Evolutionary conservation across 2,888 invertebrate genomes (phyloP), one percentile per base, ranked within the genome.

Genomic region (Scaptomyza caliginosa): DNA sequence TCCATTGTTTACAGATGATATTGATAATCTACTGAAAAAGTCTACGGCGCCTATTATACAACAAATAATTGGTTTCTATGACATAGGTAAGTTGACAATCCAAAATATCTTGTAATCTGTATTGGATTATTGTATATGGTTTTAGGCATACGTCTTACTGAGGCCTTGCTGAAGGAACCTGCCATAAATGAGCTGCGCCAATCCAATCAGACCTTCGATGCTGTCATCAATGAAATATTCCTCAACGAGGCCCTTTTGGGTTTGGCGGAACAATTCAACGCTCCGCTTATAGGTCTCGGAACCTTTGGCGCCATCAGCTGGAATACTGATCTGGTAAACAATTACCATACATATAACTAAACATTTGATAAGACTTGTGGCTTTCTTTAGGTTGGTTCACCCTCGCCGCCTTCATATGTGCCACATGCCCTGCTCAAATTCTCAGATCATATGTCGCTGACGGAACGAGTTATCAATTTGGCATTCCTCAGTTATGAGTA

Each of bases 201-300:
- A 4, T 91, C 91, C 0, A 89, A 92, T 42, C 82, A 88, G 40
- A 88, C 86, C 2, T 92, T 89, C 30, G 92, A 92, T 67, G 83
- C 91, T 0, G 88, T 92, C 4, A 86, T 92, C 10, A 69, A 79
- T 40, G 92, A 92, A 55, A 83, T 90, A 1, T 92, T 92, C 52
- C 68, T 91, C 0, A 88, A 86, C 30, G 92, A 92, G 58, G 91
- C 91, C 0, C 75, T 90, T 0, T 87, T 89, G 8, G 92, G 92
- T 0, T 50, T 91, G 2, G 88, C 83, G 1, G 88, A 90, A 28
- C 81, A 82, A 6, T 91, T 89, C 17, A 86, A 89, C 13, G 91
- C 90, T 0, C 88, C 90, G 1, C 73, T 91, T 1, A 86, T 91
- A 23, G 91, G 84, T 0, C 3, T 90, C 1, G 79, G 88, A 0